Base-by-base conservation (phyloP, 2,797 vertebrate species). In the Sebastes trivittatus region DNA sequence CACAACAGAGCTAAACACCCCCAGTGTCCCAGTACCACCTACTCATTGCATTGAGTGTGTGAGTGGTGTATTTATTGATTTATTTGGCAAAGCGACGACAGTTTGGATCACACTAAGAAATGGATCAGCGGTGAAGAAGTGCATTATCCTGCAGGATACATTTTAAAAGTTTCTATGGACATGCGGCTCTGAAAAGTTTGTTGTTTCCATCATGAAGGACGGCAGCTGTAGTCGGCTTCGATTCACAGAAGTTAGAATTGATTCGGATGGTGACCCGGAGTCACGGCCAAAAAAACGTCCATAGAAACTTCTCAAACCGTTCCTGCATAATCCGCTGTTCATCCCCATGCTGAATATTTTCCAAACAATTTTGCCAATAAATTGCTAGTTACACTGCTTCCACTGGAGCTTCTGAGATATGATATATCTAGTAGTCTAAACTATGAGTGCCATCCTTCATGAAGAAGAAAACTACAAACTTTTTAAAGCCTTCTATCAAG, bases 371-470 rank as follows among this genome's bases (percentile, higher is more conserved):
- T 65, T 38, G 49, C 63, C 69, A 62, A 60, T 76, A 79, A 75
- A 76, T 63, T 54, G 27, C 54, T 85, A 72, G 81, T 73, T 72
- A 56, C 23, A 30, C 42, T 38, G 34, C 77, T 76, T 86, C 54
- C 10, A 11, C 38, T 72, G 22, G 60, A 75, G 49, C 42, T 38
- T 74, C 36, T 66, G 63, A 58, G 72, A 52, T 56, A 16, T 62
- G 56, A 80, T 72, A 46, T 63, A 25, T 76, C 77, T 69, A 52
- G 54, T 4, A 62, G 55, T 85, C 61, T 67, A 38, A 81, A 71
- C 36, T 52, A 22, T 29, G 7, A 62, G 18, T 34, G 38, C 30
- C 16, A 61, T 73, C 30, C 60, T 30, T 71, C 32, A 60, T 42
- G 6, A 67, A 63, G 71, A 52, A 65, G 65, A 18, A 27, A 62